These are phyloP conservation scores for Rhimphoctona megacephalus DNA, from an alignment of 2,888 invertebrate species.

Conservation along the genomic window DNA sequence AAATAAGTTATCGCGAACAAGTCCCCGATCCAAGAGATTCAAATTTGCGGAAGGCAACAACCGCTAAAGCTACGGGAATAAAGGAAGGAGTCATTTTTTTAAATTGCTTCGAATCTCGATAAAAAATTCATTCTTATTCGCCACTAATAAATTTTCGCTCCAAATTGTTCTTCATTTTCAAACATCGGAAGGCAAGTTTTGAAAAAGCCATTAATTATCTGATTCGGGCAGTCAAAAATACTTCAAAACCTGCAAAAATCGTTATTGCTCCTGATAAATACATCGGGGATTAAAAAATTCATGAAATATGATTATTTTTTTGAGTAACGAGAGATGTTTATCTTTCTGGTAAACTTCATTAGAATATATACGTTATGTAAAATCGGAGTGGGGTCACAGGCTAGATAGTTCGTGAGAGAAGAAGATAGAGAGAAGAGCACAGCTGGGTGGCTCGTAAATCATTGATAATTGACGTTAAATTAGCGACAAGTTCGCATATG, in stretches of 20 bases:
- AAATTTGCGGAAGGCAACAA: conserved; percentile 8
- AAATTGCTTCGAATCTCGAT: neutral
- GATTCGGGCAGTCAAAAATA: no score
- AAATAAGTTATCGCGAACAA: conserved; percentile 42
- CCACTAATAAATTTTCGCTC: neutral
- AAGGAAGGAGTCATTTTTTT: neutral
- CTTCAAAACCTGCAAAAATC: no score
- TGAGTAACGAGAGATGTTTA: neutral
- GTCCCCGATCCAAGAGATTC: conserved; percentile 18
- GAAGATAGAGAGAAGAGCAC: conserved; percentile 25
- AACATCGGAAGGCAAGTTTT: neutral
- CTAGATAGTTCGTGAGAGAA: conserved; percentile 39
- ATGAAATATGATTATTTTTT: neutral
- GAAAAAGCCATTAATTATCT: no score
- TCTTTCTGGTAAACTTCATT: neutral
- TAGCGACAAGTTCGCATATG: conserved; percentile 60
- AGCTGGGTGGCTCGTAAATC: conserved; percentile 70
- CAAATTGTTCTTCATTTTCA: neutral
- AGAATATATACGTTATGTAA: conserved; percentile 21
- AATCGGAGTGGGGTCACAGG: conserved; percentile 12
- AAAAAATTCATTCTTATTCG: neutral
- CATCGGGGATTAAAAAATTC: neutral
- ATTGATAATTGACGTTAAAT: conserved; percentile 72
- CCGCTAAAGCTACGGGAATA: neutral
- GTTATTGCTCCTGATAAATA: no score